Base-by-base conservation (phyloP, 2,113 vertebrate genomes). In the Dinomys branickii region DNA sequence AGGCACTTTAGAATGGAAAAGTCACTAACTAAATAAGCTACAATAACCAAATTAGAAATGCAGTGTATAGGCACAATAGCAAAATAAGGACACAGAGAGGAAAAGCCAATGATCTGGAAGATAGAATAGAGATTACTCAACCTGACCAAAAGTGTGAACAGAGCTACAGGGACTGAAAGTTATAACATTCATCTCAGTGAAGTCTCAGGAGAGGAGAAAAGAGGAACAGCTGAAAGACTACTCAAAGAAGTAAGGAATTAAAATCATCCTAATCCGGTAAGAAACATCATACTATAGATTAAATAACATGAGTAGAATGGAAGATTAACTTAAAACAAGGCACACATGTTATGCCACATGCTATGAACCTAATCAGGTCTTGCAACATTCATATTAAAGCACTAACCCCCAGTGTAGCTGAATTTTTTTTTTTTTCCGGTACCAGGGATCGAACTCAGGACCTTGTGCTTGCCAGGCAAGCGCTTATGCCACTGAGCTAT, bases 201-300 rank as follows among this genome's bases (percentile, higher is more conserved):
- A 94, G 65, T 77, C 35, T 58, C 44, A 78, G 19, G 20, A 95
- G 67, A 95, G n/a, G 16, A 95, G 7, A 90, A 95, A 81, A 14
- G 38, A 85, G 17, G 20, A 35, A 88, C n/a, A 20, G 2, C 14
- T 94, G 30, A 52, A 94, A 95, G 94, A 81, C 11, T 59, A 88
- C 20, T 63, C 63, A 75, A 58, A 91, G n/a, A 67, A 93, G 11
- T 78, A 91, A 94, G 88, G 17, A 81, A 13, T 89, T 85, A 81
- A 65, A 75, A 85, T 13, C 63, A 47, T 22, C 4, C 69, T 90
- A 56, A 84, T 69, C 22, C 35, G 4, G 14, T 84, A 69, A 88
- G 14, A 88, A 11, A 58, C 12, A 73, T 67, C 35, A 67, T 47
- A 1, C 10, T 38, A 59, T 2, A 75, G 54, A 75, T 35, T 85